phyloP scores from a whole-genome alignment of 2,797 vertebrate genomes.

The Pantherophis vulpinus region DNA sequence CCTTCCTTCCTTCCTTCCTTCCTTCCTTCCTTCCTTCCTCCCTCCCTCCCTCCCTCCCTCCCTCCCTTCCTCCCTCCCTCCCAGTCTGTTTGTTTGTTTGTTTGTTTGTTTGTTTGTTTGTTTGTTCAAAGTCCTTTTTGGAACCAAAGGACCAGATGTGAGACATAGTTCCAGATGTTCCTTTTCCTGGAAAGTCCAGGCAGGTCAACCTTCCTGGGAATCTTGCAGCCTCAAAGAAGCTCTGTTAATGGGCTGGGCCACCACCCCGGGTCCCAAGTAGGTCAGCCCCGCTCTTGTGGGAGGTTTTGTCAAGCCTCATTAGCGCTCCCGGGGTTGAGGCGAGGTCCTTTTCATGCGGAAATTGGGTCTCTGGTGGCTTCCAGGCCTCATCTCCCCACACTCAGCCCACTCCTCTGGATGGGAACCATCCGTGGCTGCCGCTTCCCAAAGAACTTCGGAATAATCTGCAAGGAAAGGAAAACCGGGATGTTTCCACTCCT shows the following conservation, averaged over 20 bases:
- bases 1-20: too few species aligned
- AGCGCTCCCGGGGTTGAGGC: background rate
- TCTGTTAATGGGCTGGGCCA: background rate
- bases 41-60: too few species aligned
- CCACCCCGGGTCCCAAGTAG: background rate
- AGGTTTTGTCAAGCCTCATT: background rate
- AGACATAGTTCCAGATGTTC: background rate
- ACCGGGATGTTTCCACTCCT: background rate
- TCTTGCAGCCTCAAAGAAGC: background rate
- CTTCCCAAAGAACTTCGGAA: too few species aligned
- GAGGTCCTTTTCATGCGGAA: background rate
- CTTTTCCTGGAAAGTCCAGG: background rate
- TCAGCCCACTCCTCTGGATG: background rate
- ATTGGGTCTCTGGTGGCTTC: background rate
- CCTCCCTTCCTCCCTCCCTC: too few species aligned
- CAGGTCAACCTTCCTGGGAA: background rate
- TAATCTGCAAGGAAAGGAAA: background rate
- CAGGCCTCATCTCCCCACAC: background rate
- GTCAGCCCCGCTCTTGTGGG: background rate
- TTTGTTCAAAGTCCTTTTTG: too few species aligned
- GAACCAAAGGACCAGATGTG: background rate
- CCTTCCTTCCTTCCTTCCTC: too few species aligned
- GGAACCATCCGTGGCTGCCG: background rate
- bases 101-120: too few species aligned
- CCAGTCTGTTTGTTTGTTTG: too few species aligned